Evolutionary conservation across 2,888 invertebrate genomes (phyloP), one percentile per base, ranked within the genome.

Genomic region (Sicus ferrugineus): DNA sequence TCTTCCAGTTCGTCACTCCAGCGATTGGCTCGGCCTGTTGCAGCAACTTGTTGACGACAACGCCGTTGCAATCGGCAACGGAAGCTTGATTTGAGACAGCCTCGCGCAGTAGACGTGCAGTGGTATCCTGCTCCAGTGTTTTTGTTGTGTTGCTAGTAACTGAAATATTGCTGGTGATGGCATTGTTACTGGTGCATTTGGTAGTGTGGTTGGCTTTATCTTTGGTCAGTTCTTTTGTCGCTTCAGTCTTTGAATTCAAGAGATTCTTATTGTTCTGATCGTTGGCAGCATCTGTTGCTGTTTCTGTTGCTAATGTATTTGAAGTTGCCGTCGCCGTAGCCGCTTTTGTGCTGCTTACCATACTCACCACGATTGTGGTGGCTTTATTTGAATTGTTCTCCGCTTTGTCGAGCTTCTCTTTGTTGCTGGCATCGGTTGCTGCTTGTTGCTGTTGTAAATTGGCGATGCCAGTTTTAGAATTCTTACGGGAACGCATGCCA

Each of bases 1-100:
- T 82, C 72, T 84, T 84, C 86, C 86, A 86, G 73, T 86, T 83
- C 11, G 79, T 77, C 14, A 86, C 85, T 19, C 86, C 85, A 0
- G 86, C 86, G 61, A 86, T 78, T 54, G 74, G 50, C 48, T 72
- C 71, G 7, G 69, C 70, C 16, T 71, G 42, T 48, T 70, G 69
- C 23, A 54, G 3, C 70, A n/a, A n/a, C n/a, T n/a, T n/a, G 14
- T 48, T 68, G 30, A 23, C 50, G 23, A 50, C 50, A 21, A 50
- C 52, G 23, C 72, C 73, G 48, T 73, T 74, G 31, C 48, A 66
- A 42, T 31, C 67, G 26, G 70, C 46, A 0, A 67, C 64, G 6
- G 79, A 73, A 30, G 77, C 73, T 38, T 79, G 82, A 75, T 82
- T 83, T 48, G 85, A 81, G 3, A 84, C 84, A 0, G 84, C 85